phyloP scores from a whole-genome alignment of 2,113 vertebrate genomes.

The Phalacrocorax aristotelis region DNA sequence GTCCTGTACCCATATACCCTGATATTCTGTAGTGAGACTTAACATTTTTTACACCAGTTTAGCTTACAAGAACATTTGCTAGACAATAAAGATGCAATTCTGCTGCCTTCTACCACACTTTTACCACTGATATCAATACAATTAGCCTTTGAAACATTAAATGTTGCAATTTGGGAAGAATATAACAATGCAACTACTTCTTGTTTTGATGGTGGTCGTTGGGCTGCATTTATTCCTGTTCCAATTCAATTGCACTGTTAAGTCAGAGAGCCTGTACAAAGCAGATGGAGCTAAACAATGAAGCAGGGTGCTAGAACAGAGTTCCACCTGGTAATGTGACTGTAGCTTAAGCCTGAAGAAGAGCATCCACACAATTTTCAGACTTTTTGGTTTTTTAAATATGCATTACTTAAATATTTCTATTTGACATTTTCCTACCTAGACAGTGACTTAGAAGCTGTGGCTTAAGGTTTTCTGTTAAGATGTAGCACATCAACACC shows the following conservation, averaged over 20 bases:
- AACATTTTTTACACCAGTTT: not conserved
- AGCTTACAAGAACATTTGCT: not conserved
- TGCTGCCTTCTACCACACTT: not conserved
- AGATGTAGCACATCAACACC: not conserved
- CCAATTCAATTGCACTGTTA: not conserved
- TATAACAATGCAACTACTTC: not conserved
- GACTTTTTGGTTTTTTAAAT: not conserved
- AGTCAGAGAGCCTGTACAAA: not conserved
- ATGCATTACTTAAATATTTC: not conserved
- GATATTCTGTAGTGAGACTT: not conserved
- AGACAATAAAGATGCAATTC: not conserved
- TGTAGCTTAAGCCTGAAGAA: not conserved
- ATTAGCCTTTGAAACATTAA: not conserved
- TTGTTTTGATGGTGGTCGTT: not conserved
- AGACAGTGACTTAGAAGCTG: not conserved
- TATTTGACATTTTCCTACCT: not conserved
- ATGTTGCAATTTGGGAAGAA: not conserved
- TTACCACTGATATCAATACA: not conserved
- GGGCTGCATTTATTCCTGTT: not conserved
- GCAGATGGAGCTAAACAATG: not conserved
- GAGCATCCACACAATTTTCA: not conserved
- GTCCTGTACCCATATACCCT: not conserved
- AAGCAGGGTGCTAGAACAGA: not conserved
- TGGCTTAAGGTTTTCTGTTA: not conserved
- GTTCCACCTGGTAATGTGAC: not conserved